Base-by-base conservation (phyloP, 2,888 invertebrate species). In the Drosophila quasianomalipes region DNA sequence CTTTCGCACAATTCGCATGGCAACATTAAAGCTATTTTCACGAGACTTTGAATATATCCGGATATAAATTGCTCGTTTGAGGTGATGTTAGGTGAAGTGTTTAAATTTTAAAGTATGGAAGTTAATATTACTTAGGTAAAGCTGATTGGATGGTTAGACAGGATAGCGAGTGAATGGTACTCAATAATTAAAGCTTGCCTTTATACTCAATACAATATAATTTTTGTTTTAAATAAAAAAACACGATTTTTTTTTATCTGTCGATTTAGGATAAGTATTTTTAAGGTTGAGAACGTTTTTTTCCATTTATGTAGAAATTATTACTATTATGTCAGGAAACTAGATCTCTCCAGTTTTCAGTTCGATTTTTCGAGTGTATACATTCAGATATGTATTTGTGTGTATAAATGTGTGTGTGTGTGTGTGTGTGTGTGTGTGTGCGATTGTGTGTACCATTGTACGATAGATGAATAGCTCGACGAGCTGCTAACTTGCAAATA, bases 401-500 rank as follows among this genome's bases (percentile, higher is more conserved):
- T 22, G 22, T 16, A 4, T 4, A 47, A 47, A 47, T 47, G 47
- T 47, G 22, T 49, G 70, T 64, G 52, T 63, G 10, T 59, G 28
- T 33, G 31, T 55, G 28, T 57, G 44, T 49, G n/a, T 47, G 30
- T 37, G 19, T 55, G 52, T 63, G 19, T 59, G 30, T 33, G 33
- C 51, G 28, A 22, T 49, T 58, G 59, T 71, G 64, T 65, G 65
- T 62, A 71, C 66, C 54, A 78, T 81, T 85, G 88, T 82, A 68
- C 69, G 86, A 75, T 90, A 87, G 89, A 87, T 87, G 89, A 89
- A 87, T 90, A 80, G 89, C 87, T 82, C 89, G 91, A 90, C 90
- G 90, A 88, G 89, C 91, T 88, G 87, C 90, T 88, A 88, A 88
- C 89, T 88, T 88, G 91, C 88, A 90, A 88, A 88, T 90, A 88